Percentiles rank a stretch among this genome's conserved stretches.
These are phyloP conservation scores for Falco biarmicus DNA, from an alignment of 2,797 vertebrate genomes.

Conservation along the genomic window DNA sequence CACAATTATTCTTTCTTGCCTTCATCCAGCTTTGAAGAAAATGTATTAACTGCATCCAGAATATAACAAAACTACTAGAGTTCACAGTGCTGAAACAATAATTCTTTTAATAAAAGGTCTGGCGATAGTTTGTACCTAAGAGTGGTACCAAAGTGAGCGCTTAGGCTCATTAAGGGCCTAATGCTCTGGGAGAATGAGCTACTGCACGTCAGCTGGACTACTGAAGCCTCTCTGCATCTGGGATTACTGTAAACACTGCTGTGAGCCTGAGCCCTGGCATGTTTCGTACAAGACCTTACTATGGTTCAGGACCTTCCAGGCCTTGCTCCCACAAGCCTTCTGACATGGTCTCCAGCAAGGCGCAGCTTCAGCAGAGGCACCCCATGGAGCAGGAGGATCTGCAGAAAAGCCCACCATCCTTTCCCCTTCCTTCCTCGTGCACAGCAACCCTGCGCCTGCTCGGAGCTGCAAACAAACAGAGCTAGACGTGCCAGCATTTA, in stretches of 20 bases:
- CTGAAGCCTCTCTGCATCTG: background rate
- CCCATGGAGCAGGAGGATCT: background rate
- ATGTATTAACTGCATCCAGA: background rate
- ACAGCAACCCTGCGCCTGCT: rapidly evolving
- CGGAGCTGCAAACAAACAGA: background rate
- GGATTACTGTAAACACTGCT: background rate
- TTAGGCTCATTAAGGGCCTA: conserved; percentile 6
- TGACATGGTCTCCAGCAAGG: rapidly evolving
- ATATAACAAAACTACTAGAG: background rate
- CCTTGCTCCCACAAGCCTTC: background rate
- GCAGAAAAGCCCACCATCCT: rapidly evolving
- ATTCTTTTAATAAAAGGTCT: background rate
- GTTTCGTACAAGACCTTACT: background rate
- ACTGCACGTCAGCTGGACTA: background rate
- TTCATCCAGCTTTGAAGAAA: background rate
- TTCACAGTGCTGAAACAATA: background rate
- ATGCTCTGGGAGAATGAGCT: background rate
- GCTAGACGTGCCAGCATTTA: background rate
- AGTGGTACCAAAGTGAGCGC: background rate
- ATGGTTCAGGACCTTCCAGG: background rate
- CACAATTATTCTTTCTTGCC: background rate
- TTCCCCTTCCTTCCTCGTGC: background rate
- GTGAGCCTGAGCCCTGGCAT: background rate
- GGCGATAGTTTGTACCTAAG: background rate
- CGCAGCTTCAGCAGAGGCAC: background rate